Base-by-base conservation (phyloP, 2,888 invertebrate genomes). In the Lasioglossum morio region DNA sequence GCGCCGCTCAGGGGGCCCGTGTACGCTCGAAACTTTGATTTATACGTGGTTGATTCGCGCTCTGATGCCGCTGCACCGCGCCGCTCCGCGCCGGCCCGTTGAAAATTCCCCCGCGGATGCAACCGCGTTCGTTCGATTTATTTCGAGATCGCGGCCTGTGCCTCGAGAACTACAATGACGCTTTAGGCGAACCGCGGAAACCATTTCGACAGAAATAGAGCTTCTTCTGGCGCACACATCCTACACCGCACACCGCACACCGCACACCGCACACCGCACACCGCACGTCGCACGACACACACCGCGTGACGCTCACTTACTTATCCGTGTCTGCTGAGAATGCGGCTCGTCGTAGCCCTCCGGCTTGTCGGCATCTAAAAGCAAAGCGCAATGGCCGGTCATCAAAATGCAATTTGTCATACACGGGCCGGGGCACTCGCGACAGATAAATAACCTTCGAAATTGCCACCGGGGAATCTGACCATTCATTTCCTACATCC, bases 301-400 rank as follows among this genome's bases (percentile, higher is more conserved):
- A 70, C 72, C 76, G 40, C n/a, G 78, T n/a, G 78, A 27, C 72
- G 72, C 34, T 53, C 89, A 93, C 95, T 94, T 93, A 95, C 95
- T 95, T 92, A 94, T 94, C 70, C 94, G 94, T n/a, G 94, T 95
- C 86, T 95, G 95, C 81, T 95, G 95, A 77, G 95, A 95, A 88
- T 94, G 93, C 40, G 95, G 94, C 82, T 94, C 94, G 85, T 95
- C 95, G 87, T 94, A 93, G 34, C 93, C 93, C 79, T 94, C 94
- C 75, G 93, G 93, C 88, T 93, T 94, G 87, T 94, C 93, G 66
- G 94, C 92, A 92, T 95, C 95, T 95, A 89, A 79, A 93, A 93
- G 74, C 60, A 84, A 63, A 81, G 60, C 43, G 48, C 74, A 14
- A 82, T 66, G 5, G 66, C n/a, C 60, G 16, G n/a, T 76, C 72